Conservation (phyloP, 2,888 invertebrate species). For the Hydroisotoma schaefferi region DNA sequence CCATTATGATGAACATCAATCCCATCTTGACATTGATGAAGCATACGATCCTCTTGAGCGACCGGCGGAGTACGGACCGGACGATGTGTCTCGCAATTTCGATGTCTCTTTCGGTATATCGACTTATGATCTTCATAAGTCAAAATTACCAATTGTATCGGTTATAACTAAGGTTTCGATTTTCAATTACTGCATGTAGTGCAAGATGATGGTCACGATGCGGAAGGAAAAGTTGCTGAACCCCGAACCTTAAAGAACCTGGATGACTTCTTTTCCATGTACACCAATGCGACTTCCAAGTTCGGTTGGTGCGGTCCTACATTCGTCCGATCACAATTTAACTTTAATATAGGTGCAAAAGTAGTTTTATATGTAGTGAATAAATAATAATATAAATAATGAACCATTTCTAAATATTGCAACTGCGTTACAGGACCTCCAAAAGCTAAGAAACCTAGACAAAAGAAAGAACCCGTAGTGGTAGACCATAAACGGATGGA, state of each 20-base stretch:
- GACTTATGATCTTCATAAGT: neutral
- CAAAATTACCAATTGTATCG: neutral
- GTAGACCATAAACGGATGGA: constrained; percentile 28
- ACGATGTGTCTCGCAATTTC: constrained; percentile 13
- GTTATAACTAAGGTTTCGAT: neutral
- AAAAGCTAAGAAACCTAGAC: no score
- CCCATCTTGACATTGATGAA: constrained; percentile 22
- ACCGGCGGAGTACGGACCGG: constrained; percentile 34
- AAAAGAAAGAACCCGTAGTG: constrained; percentile 21
- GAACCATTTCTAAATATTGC: no score
- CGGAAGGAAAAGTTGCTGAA: constrained; percentile 2
- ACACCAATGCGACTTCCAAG: constrained; percentile 17
- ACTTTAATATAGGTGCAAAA: neutral
- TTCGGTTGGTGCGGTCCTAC: constrained; percentile 44
- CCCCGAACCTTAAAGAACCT: constrained; percentile 16
- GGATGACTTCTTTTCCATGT: constrained; percentile 16
- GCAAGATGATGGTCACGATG: constrained; percentile 2
- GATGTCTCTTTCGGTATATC: constrained; percentile 20
- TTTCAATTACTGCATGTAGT: no score
- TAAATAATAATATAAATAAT: neutral
- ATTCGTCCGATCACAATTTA: constrained; percentile 30
- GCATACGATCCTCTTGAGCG: constrained; percentile 38
- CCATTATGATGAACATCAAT: constrained; percentile 14
- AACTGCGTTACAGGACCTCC: no score
- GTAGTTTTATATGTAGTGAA: neutral